Conservation (phyloP, 2,888 invertebrate genomes). For the Cataglyphis livida region DNA sequence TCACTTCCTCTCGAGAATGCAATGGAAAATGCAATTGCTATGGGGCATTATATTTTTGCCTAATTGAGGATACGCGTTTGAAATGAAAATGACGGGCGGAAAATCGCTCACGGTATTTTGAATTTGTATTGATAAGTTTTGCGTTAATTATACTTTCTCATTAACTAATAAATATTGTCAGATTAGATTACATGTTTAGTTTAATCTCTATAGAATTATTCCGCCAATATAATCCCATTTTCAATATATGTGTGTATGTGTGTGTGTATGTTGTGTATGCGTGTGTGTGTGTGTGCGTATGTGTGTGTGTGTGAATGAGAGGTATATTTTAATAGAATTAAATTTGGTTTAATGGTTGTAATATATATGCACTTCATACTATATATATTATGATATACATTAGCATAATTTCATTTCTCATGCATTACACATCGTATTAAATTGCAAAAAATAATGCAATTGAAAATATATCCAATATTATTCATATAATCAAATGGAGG, state of each 20-base stretch:
- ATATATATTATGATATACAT: constrained; percentile 28
- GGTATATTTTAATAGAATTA: constrained; percentile 31
- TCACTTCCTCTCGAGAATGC: not conserved
- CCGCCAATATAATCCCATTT: constrained; percentile 15
- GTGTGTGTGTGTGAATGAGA: too few relatives aligned
- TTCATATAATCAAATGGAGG: not conserved
- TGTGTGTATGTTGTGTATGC: too few relatives aligned
- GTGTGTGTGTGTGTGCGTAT: too few relatives aligned
- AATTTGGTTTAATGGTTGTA: constrained; percentile 20
- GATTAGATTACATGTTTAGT: constrained; percentile 36
- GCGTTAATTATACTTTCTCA: constrained; percentile 17
- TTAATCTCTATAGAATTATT: constrained; percentile 33
- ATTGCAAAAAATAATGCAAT: not conserved
- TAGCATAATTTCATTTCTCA: constrained; percentile 19
- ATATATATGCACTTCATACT: not conserved
- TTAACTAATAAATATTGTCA: constrained; percentile 19
- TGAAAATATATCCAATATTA: not conserved
- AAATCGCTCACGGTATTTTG: not conserved
- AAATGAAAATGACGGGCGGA: not conserved
- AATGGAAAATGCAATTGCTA: constrained; percentile 7
- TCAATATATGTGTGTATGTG: not conserved
- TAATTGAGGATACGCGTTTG: constrained; percentile 1
- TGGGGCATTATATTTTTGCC: not conserved
- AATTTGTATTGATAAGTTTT: not conserved
- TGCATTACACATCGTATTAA: not conserved